phyloP scores from a whole-genome alignment of 2,113 vertebrate species.

The Sceloporus undulatus region DNA sequence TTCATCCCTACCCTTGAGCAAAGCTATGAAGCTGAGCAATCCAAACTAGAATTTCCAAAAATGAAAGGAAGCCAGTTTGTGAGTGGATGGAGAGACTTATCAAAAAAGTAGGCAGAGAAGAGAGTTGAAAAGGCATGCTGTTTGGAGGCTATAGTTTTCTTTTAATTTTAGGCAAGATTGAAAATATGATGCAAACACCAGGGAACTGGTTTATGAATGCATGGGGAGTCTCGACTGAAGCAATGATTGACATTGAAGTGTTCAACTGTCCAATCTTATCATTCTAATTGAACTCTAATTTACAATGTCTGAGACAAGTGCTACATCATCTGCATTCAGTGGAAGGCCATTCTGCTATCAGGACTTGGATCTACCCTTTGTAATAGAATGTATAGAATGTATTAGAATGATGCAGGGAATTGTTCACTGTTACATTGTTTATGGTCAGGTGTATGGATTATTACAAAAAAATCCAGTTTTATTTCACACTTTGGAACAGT shows the following conservation, averaged over 20 bases:
- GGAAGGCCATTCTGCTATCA: background rate
- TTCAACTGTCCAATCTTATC: background rate
- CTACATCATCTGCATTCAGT: background rate
- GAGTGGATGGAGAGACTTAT: background rate
- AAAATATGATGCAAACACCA: background rate
- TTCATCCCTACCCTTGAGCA: background rate
- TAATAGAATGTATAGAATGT: background rate
- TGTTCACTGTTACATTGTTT: background rate
- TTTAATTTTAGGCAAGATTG: conserved; percentile 1
- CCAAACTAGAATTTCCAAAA: background rate
- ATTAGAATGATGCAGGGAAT: background rate
- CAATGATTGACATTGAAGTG: background rate
- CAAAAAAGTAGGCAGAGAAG: background rate
- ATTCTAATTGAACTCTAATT: conserved; percentile 24
- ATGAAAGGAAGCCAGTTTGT: background rate
- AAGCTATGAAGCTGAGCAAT: background rate
- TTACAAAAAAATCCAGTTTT: background rate
- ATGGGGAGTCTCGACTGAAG: background rate
- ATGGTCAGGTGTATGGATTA: background rate
- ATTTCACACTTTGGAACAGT: background rate
- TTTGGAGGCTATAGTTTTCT: background rate
- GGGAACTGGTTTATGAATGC: conserved; percentile 8
- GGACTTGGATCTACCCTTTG: background rate
- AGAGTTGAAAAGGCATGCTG: background rate
- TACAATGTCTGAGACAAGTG: background rate